Conservation (phyloP, 2,888 invertebrate species). For the Eupithecia abbreviata region DNA sequence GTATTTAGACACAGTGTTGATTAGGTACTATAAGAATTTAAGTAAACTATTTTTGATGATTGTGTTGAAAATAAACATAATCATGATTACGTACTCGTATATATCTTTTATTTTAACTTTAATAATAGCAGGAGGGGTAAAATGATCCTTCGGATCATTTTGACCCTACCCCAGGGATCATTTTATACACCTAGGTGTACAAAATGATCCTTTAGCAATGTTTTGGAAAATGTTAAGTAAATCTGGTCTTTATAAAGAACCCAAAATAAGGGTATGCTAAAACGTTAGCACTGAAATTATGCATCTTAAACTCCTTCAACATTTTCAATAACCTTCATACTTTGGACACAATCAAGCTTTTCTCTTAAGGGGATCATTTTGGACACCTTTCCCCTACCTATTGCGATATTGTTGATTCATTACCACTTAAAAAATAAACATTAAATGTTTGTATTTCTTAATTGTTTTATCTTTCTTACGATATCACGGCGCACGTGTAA, state of each 20-base stretch:
- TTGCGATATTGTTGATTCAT: no score
- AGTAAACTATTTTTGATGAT: constrained; percentile 15
- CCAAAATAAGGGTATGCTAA: constrained; percentile 11
- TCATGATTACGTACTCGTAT: constrained; percentile 13
- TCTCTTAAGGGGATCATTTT: no score
- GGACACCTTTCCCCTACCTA: no score
- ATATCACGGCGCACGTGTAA: no score
- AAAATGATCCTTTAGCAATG: constrained; percentile 13
- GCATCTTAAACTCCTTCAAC: no score
- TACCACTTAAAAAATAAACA: no score
- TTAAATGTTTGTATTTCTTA: no score
- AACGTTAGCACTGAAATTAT: no score
- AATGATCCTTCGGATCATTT: constrained; percentile 8
- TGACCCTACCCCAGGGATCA: constrained; percentile 17
- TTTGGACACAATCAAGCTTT: no score
- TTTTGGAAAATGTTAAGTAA: constrained; percentile 15
- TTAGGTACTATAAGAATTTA: constrained; percentile 15
- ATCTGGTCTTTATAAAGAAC: constrained; percentile 14
- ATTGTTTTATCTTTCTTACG: no score
- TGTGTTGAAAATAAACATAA: constrained; percentile 13
- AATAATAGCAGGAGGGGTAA: constrained; percentile 14
- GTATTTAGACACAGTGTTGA: constrained; percentile 15
- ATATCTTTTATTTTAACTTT: constrained; percentile 11
- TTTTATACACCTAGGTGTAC: constrained; percentile 17
- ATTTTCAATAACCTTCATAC: no score